Conservation (phyloP, 2,888 invertebrate genomes). For the Drosophila pseudotalamancana region DNA sequence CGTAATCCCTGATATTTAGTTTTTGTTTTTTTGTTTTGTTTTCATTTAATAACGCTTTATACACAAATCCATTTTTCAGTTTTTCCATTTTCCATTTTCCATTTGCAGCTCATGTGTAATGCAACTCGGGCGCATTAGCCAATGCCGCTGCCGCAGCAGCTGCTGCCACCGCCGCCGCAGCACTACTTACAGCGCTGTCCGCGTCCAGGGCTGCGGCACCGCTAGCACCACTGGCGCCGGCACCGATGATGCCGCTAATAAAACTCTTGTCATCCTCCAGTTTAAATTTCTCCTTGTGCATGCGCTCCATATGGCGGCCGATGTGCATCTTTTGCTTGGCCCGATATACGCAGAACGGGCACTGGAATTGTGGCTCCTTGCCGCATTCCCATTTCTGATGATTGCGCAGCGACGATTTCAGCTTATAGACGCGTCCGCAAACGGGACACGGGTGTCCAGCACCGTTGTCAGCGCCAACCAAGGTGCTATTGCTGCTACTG, state of each 20-base stretch:
- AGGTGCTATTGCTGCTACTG: constrained; percentile 35
- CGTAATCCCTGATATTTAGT: constrained; percentile 65
- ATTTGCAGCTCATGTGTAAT: constrained; percentile 76
- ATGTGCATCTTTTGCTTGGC: constrained; percentile 94
- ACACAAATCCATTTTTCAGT: constrained; percentile 11
- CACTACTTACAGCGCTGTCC: constrained; percentile 29
- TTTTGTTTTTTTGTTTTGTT: too few relatives aligned
- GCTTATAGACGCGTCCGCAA: constrained; percentile 93
- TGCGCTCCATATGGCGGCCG: constrained; percentile 92
- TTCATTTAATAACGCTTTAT: constrained; percentile 22
- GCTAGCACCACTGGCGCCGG: constrained; percentile 43
- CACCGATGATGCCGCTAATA: constrained; percentile 60
- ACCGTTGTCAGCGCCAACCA: constrained; percentile 79
- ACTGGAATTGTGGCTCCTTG: constrained; percentile 93
- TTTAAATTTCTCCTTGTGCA: constrained; percentile 89
- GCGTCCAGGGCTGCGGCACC: constrained; percentile 30
- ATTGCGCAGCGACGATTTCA: constrained; percentile 93
- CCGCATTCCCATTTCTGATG: constrained; percentile 95
- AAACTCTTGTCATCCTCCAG: constrained; percentile 83
- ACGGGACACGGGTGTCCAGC: constrained; percentile 90
- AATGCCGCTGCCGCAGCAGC: constrained; percentile 48
- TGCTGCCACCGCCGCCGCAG: constrained; percentile 50
- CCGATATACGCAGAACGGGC: constrained; percentile 92
- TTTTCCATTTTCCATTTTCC: not conserved
- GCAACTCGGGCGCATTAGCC: constrained; percentile 74